A percentile compares a stretch with the other conserved stretches of the same genome.
Evolutionary conservation across 2,113 vertebrate genomes (phyloP).

Genomic region (Galemys pyrenaicus): DNA sequence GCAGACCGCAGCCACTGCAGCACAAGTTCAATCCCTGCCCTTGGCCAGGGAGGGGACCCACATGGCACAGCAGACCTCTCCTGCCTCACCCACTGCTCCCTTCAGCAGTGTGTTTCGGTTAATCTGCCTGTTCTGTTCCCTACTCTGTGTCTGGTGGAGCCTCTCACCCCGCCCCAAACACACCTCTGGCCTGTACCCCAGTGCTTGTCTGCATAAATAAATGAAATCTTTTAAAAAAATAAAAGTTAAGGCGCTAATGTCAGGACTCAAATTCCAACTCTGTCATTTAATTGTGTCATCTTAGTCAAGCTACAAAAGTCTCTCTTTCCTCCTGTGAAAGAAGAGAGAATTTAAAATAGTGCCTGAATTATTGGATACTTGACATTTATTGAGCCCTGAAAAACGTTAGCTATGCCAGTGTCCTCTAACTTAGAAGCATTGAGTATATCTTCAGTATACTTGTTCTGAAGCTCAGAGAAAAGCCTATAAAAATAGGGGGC

Average conservation of each 20-base stretch:
- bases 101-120: too few relatives aligned
- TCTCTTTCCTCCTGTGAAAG: background rate
- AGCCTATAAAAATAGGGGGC: background rate
- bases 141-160: too few relatives aligned
- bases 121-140: too few relatives aligned
- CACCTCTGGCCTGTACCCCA: too few relatives aligned
- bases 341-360: background rate
- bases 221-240: too few relatives aligned
- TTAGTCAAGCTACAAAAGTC: background rate
- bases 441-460: background rate
- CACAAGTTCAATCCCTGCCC: too few relatives aligned
- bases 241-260: background rate
- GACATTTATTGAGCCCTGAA: background rate
- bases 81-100: too few relatives aligned
- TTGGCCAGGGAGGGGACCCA: too few relatives aligned
- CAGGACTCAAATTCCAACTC: background rate
- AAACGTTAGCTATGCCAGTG: background rate
- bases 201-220: too few relatives aligned
- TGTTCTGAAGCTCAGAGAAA: background rate
- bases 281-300: background rate
- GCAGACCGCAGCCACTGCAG: too few relatives aligned
- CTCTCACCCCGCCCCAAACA: too few relatives aligned
- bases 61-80: too few relatives aligned
- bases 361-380: background rate
- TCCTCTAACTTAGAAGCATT: slow-evolving; percentile 1